Conservation (phyloP, 2,113 vertebrate genomes). For the Pseudopipra pipra region DNA sequence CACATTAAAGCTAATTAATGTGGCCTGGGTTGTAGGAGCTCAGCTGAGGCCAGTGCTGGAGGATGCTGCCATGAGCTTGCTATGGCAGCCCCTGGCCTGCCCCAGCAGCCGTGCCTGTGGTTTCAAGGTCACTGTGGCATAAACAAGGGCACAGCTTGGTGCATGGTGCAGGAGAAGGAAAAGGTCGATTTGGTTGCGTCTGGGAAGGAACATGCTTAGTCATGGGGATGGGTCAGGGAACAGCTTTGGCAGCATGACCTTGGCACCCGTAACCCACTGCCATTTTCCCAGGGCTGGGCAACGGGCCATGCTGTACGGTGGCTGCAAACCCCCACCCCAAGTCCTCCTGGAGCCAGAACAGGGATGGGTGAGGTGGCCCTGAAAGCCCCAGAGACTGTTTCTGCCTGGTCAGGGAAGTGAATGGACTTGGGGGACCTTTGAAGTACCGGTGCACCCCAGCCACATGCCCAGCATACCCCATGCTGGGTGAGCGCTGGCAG, state of each 20-base stretch:
- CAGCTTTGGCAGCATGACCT: not conserved
- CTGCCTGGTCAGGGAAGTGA: not conserved
- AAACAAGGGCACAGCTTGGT: not conserved
- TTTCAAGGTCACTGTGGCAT: not conserved
- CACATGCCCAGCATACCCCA: not conserved
- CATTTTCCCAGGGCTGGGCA: not conserved
- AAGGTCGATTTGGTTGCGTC: not conserved
- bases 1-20: accelerated
- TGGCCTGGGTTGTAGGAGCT: not conserved
- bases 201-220: not conserved
- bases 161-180: not conserved
- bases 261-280: accelerated
- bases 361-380: not conserved
- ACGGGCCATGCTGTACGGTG: not conserved
- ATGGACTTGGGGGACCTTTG: accelerated
- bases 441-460: not conserved
- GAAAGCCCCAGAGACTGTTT: not conserved
- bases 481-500: not conserved
- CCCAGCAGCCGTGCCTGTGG: not conserved
- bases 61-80: not conserved
- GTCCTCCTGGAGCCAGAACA: not conserved
- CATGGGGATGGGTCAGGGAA: not conserved
- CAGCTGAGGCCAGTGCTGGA: not conserved
- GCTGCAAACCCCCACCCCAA: accelerated
- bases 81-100: not conserved